phyloP scores from a whole-genome alignment of 30 jellyfish, hydroid and myxozoan genomes.

The Hydractinia symbiolongicarpus region DNA sequence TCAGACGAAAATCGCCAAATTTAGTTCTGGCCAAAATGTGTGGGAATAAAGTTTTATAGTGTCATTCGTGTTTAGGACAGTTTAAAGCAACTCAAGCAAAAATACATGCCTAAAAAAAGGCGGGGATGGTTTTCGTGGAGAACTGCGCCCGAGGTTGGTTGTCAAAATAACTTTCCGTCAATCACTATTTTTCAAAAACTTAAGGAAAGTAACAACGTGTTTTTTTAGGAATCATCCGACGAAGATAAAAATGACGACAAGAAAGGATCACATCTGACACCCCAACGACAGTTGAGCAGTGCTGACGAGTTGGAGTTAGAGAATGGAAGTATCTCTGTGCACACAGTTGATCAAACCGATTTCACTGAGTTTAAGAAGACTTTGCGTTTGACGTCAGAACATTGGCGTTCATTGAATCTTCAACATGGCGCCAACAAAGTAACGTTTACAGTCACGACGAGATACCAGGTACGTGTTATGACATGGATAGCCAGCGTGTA shows the following conservation, averaged over 20 bases:
- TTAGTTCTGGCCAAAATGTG: too few species aligned
- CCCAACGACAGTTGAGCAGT: not conserved
- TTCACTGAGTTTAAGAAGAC: slow-evolving; percentile 62
- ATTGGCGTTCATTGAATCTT: slow-evolving; percentile 76
- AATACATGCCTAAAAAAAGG: slow-evolving; percentile 78
- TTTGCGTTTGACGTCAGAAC: slow-evolving; percentile 72
- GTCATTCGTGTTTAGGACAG: slow-evolving; percentile 41
- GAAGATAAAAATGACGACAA: slow-evolving; percentile 71
- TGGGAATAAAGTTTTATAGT: too few species aligned
- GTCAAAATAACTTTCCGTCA: too few species aligned
- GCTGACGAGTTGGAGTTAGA: slow-evolving; percentile 39
- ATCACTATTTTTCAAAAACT: too few species aligned
- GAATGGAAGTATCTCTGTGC: slow-evolving; percentile 25
- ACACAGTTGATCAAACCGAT: slow-evolving; percentile 26
- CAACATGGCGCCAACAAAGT: slow-evolving; percentile 73
- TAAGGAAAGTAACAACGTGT: not conserved
- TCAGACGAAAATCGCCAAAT: too few species aligned
- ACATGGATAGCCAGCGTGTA: not conserved
- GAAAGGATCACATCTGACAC: not conserved
- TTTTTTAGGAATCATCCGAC: slow-evolving; percentile 79
- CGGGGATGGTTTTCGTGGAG: slow-evolving; percentile 37
- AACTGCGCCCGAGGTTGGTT: slow-evolving; percentile 13
- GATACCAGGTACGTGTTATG: slow-evolving; percentile 68
- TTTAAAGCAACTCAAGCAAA: slow-evolving; percentile 55
- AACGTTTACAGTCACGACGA: slow-evolving; percentile 91